A percentile compares a stretch with the other conserved stretches of the same genome.
These are phyloP conservation scores for Leistus spinibarbis DNA, from an alignment of 2,888 invertebrate genomes.

Conservation along the genomic window DNA sequence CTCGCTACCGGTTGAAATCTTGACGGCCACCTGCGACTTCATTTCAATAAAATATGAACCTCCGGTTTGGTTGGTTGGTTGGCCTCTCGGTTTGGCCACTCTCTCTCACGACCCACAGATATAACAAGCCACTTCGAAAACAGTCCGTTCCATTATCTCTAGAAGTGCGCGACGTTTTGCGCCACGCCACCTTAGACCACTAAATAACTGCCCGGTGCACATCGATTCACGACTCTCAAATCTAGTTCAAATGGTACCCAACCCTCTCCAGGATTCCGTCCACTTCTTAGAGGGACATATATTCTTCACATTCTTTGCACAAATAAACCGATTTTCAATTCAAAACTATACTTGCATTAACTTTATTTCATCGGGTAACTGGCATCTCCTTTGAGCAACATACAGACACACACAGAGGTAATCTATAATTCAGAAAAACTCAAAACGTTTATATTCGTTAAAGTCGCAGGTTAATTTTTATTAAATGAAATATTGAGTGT, in stretches of 20 bases:
- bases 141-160: conserved; percentile 31
- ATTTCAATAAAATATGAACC: conserved; percentile 54
- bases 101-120: background rate
- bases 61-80: conserved; percentile 21
- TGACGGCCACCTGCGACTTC: conserved; percentile 52
- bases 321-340: too few species aligned
- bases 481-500: too few species aligned
- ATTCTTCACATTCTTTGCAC: too few species aligned
- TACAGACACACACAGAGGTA: too few species aligned
- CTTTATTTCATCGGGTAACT: too few species aligned
- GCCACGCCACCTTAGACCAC: background rate
- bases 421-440: too few species aligned
- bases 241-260: background rate
- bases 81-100: conserved; percentile 40
- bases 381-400: too few species aligned
- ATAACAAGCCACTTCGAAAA: conserved; percentile 13
- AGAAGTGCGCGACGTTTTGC: background rate
- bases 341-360: too few species aligned
- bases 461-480: too few species aligned
- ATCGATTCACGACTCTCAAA: background rate
- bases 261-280: background rate
- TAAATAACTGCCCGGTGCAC: background rate
- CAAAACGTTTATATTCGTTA: too few species aligned
- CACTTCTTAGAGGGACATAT: background rate
- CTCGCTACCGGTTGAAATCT: conserved; percentile 1